Percentiles rank a stretch among this genome's conserved stretches.
Evolutionary conservation across 2,888 invertebrate species (phyloP).

Genomic region (Orthosia incerta): DNA sequence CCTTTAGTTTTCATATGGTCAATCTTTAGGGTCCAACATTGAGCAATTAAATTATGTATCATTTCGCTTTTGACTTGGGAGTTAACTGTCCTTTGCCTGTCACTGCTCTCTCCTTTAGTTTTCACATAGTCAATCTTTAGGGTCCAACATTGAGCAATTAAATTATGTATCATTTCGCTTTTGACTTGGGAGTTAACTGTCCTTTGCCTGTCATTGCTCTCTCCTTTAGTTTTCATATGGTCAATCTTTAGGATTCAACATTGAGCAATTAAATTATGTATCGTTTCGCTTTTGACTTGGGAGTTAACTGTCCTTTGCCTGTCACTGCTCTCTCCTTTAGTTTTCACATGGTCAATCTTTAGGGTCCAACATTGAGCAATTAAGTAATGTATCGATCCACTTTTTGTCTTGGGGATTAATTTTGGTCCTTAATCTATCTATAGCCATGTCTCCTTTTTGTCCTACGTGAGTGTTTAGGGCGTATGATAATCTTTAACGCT

Average conservation of each 20-base stretch:
- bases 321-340: not conserved
- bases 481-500: too few relatives aligned
- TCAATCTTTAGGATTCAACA: slow-evolving; percentile 15
- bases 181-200: not conserved
- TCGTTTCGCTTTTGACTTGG: slow-evolving; percentile 1
- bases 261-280: slow-evolving; percentile 27
- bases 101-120: not conserved
- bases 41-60: slow-evolving; percentile 28
- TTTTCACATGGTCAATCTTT: slow-evolving; percentile 46
- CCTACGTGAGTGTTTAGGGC: too few relatives aligned
- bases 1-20: slow-evolving; percentile 44
- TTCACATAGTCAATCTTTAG: slow-evolving; percentile 46
- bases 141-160: slow-evolving; percentile 27
- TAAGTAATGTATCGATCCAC: slow-evolving; percentile 2
- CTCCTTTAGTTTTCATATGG: slow-evolving; percentile 41
- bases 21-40: slow-evolving; percentile 18
- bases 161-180: slow-evolving; percentile 7
- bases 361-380: slow-evolving; percentile 27
- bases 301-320: not conserved
- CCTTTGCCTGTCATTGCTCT: not conserved
- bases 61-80: not conserved
- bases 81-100: not conserved
- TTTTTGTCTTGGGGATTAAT: not conserved
- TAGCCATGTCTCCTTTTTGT: too few relatives aligned
- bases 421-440: not conserved